Percentiles rank a stretch among this genome's conserved stretches.
Evolutionary conservation across 1,140 invertebrate genomes (phyloP).

Genomic region (Micrasema longulum): DNA sequence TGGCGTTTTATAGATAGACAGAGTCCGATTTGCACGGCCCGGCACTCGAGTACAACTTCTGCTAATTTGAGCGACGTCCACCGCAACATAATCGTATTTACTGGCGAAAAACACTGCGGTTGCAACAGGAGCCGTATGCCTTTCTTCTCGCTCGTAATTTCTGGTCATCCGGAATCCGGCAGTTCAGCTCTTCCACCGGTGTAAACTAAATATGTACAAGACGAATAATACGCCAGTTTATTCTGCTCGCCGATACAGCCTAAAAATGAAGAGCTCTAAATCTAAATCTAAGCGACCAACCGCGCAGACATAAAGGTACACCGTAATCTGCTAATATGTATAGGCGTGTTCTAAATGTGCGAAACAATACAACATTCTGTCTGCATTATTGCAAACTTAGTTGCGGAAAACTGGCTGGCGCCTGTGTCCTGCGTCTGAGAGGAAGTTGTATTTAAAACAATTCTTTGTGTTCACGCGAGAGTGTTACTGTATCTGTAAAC

Average conservation of each 20-base stretch:
- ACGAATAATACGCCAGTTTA: not conserved
- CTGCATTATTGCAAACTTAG: not conserved
- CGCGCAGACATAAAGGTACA: not conserved
- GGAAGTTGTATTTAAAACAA: slow-evolving; percentile 17
- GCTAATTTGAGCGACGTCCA: slow-evolving; percentile 21
- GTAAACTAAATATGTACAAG: no score
- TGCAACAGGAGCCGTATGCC: not conserved
- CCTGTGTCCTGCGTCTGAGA: not conserved
- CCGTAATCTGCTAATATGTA: not conserved
- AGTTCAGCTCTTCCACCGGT: not conserved
- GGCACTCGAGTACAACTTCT: not conserved
- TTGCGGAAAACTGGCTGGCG: not conserved
- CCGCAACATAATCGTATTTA: not conserved
- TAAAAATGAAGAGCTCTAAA: slow-evolving; percentile 7
- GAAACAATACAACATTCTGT: slow-evolving; percentile 24
- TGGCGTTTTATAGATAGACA: slow-evolving; percentile 24
- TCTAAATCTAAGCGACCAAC: slow-evolving; percentile 29
- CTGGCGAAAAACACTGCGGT: not conserved
- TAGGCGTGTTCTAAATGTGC: slow-evolving; percentile 11
- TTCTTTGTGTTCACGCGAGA: slow-evolving; percentile 20
- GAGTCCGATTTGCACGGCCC: slow-evolving; percentile 23
- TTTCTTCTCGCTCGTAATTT: not conserved
- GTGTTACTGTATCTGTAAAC: slow-evolving; percentile 11
- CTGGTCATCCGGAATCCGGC: not conserved
- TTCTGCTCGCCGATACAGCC: slow-evolving; percentile 10